These are phyloP conservation scores for Galerucella nymphaeae DNA, from an alignment of 2,888 invertebrate species.

Conservation along the genomic window DNA sequence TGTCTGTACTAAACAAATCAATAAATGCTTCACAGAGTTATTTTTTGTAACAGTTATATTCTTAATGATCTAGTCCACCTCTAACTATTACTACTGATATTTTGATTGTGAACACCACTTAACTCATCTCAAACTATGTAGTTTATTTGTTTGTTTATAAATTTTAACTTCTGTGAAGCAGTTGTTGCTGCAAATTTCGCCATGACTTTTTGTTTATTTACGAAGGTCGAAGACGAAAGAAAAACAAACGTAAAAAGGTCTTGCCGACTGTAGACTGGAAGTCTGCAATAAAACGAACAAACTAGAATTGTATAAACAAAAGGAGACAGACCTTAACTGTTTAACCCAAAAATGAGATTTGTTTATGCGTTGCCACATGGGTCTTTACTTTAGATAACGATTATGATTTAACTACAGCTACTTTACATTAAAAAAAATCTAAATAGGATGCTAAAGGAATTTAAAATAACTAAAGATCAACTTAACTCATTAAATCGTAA, in stretches of 20 bases:
- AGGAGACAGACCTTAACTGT: slow-evolving; percentile 9
- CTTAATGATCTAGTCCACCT: neutral
- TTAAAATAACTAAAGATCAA: too few relatives aligned
- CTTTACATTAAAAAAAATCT: too few relatives aligned
- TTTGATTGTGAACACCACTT: slow-evolving; percentile 28
- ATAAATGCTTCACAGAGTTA: neutral
- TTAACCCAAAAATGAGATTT: slow-evolving; percentile 4
- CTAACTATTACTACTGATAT: slow-evolving; percentile 17
- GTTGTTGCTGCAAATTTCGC: slow-evolving; percentile 35
- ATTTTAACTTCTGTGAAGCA: slow-evolving; percentile 38
- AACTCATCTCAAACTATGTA: slow-evolving; percentile 33
- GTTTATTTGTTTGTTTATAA: slow-evolving; percentile 40
- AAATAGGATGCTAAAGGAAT: too few relatives aligned
- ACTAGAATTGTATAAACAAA: slow-evolving; percentile 31
- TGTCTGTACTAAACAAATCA: too few relatives aligned
- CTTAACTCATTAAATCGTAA: too few relatives aligned
- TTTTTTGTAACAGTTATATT: neutral
- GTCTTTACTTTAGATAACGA: neutral
- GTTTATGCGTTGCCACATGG: neutral
- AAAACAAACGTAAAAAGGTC: slow-evolving; percentile 36
- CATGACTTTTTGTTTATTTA: slow-evolving; percentile 41
- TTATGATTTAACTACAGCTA: neutral
- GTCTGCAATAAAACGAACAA: slow-evolving; percentile 27
- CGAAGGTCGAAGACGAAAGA: slow-evolving; percentile 30
- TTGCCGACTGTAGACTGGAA: slow-evolving; percentile 12